Base-by-base conservation (phyloP, 2,797 vertebrate species). In the Channa striata region DNA sequence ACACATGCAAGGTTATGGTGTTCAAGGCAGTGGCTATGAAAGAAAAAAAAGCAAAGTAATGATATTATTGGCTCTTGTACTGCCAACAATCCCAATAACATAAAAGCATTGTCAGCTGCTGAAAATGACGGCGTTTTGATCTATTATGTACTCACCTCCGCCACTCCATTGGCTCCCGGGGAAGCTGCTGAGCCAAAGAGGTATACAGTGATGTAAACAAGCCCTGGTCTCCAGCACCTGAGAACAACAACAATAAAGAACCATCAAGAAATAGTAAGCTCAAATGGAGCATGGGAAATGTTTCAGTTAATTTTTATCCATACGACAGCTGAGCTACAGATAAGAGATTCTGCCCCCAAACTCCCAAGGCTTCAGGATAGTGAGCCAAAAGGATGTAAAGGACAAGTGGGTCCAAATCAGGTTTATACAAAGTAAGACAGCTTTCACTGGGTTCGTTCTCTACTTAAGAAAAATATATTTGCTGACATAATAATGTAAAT, bases 141-240 rank as follows among this genome's bases (percentile, higher is more conserved):
- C 25, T 30, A 30, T 30, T 6, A 30, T 30, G 30, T 2, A 74
- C 80, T 75, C 87, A 97, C 97, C 97, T 96, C 82, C 97, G 96
- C 97, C 97, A 99, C 85, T 99, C 97, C 97, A 99, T 97, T 6
- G 97, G 96, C 75, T 99, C 97, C 84, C 96, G 92, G 59, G 97
- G 97, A 84, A 99, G 96, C 83, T 99, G 97, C 87, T 98, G 97
- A 81, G 96, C 96, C 87, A 99, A 91, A 0, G 93, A 94, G 23
- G 95, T 96, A 84, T 97, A 97, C 21, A 99, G 86, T 69, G 96
- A 96, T 10, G 95, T 95, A 80, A 99, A 99, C 87, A 99, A 94
- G 80, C 85, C 94, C 92, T 97, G 97, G 92, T 99, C 97, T 91
- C 97, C 97, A 77, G 96, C 97, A 95, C 96, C 97, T 99, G 81